Evolutionary conservation across 2,113 vertebrate species (phyloP), one percentile per base, ranked within the genome.

Genomic region (Atlantisia rogersi): DNA sequence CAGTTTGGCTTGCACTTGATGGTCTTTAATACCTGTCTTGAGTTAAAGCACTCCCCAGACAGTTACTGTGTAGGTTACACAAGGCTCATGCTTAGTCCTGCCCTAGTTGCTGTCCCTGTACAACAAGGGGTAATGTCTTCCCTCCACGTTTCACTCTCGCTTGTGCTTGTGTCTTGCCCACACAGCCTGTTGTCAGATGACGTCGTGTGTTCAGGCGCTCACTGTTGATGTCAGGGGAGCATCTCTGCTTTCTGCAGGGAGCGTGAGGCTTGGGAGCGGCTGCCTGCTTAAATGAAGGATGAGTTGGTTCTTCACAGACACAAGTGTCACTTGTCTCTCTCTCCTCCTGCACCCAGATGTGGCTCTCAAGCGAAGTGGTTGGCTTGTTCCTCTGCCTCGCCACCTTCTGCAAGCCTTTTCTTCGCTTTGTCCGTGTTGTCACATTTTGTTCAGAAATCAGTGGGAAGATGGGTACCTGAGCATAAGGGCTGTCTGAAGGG

Each of bases 401-500:
- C 55, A 88, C 85, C 80, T 96, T 95, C 22, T 95, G 92, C n/a
- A 82, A 40, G 42, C 91, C 90, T 46, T n/a, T 95, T 65, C 81
- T 89, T 63, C 95, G 94, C n/a, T 95, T 98, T 58, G 92, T 84
- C 37, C 46, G n/a, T 19, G 91, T 82, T 4, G 31, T 9, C 2
- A 28, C 10, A 2, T 97, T 92, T 92, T 92, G 44, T 32, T 97
- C 71, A 75, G 95, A 95, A 85, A 90, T 83, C 70, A 88, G 44
- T 0, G 93, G 97, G 55, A 97, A 97, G 92, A 97, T 15, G 53
- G 96, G 97, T 84, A 95, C 90, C 93, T 97, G 94, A 46, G 96
- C 31, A 7, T 96, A 97, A 13, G 97, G 96, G 46, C 95, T 97
- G 31, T 88, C 93, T 74, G 94, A 92, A 79, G 9, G 9, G 62